Percentiles rank a stretch among this genome's conserved stretches.
Evolutionary conservation across 1,140 invertebrate genomes (phyloP).

Genomic region (Trichonephila clavipes): DNA sequence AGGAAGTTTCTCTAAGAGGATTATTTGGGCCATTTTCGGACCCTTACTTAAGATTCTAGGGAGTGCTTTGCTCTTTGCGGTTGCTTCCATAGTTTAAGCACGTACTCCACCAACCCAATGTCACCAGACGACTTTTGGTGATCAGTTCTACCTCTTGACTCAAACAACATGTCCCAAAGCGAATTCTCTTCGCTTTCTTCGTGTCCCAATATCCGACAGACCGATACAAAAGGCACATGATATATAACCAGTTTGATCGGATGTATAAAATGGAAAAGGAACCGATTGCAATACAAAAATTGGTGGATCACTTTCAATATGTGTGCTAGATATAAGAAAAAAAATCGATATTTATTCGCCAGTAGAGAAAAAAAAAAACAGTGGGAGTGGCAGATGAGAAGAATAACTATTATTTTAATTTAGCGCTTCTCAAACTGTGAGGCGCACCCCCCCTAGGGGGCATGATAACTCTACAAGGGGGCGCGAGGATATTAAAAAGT

Average conservation of each 20-base stretch:
- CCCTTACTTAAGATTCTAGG: conserved; percentile 59
- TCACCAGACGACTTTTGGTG: conserved; percentile 64
- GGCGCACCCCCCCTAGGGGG: no score
- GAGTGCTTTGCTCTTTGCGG: conserved; percentile 63
- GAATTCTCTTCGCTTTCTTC: conserved; percentile 19
- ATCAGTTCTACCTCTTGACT: conserved; percentile 60
- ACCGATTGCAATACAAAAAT: not conserved
- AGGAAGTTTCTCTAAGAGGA: conserved; percentile 60
- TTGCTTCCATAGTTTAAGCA: conserved; percentile 50
- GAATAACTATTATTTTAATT: not conserved
- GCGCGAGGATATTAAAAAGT: no score
- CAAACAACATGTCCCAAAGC: conserved; percentile 40
- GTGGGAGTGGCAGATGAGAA: not conserved
- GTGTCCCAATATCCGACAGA: conserved; percentile 30
- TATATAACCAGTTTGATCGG: conserved; percentile 20
- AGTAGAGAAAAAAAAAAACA: no score
- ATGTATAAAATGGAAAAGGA: conserved; percentile 42
- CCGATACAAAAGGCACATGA: conserved; percentile 45
- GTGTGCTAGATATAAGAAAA: not conserved
- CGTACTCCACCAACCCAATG: conserved; percentile 43
- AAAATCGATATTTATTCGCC: not conserved
- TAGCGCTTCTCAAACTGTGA: no score
- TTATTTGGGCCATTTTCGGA: conserved; percentile 62
- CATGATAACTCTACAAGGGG: no score
- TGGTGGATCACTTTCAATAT: not conserved